phyloP scores from a whole-genome alignment of 1,140 invertebrate genomes.

The Drosophila rufa region DNA sequence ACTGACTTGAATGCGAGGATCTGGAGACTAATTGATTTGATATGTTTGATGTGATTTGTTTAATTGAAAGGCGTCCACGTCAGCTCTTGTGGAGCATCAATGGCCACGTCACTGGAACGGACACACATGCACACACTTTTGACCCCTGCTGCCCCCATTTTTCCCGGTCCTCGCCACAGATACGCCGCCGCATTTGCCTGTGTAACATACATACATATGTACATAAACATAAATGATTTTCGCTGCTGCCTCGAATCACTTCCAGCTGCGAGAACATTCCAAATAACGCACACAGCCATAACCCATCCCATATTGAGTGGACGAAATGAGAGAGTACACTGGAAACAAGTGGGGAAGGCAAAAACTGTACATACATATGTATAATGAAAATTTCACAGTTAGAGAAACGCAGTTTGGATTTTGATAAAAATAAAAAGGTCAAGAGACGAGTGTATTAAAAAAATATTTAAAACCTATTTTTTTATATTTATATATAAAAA shows the following conservation, averaged over 20 bases:
- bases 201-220: slow-evolving; percentile 61
- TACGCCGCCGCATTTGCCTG: slow-evolving; percentile 38
- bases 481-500: not conserved
- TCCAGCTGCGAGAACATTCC: slow-evolving; percentile 82
- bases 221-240: slow-evolving; percentile 70
- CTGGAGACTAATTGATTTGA: slow-evolving; percentile 48
- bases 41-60: slow-evolving; percentile 48
- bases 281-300: slow-evolving; percentile 4
- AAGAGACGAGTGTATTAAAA: not conserved
- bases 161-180: slow-evolving; percentile 21
- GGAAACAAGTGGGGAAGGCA: not conserved
- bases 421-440: not conserved
- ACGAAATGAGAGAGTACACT: slow-evolving; percentile 19
- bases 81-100: slow-evolving; percentile 64
- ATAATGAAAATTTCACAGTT: too few species aligned
- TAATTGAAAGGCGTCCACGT: slow-evolving; percentile 70
- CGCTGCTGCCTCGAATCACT: slow-evolving; percentile 71
- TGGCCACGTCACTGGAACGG: slow-evolving; percentile 65
- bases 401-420: not conserved
- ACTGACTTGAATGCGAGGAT: slow-evolving; percentile 18
- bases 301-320: slow-evolving; percentile 8
- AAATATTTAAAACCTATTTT: not conserved
- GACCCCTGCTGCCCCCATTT: slow-evolving; percentile 37
- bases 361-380: not conserved
- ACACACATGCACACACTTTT: slow-evolving; percentile 20